These are phyloP conservation scores for Drosophila parthenogenetica DNA, from an alignment of 2,888 invertebrate genomes.

Conservation along the genomic window DNA sequence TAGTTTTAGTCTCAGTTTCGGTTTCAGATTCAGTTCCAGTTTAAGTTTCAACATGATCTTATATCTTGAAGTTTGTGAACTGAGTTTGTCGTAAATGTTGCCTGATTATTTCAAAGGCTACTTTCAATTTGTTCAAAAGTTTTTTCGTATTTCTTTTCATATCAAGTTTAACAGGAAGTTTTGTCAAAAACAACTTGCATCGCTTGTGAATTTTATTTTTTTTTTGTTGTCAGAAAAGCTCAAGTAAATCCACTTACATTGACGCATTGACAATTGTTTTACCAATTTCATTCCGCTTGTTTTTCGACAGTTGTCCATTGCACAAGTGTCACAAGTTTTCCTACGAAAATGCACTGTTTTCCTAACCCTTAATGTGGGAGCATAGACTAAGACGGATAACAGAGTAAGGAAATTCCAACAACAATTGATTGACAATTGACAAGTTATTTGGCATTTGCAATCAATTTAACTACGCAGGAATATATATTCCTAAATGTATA, in stretches of 20 bases:
- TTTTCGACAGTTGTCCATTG: slow-evolving; percentile 56
- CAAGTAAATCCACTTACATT: slow-evolving; percentile 68
- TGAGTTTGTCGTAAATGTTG: slow-evolving; percentile 24
- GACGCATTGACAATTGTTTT: slow-evolving; percentile 79
- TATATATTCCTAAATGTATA: no score
- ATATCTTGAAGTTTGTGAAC: slow-evolving; percentile 10
- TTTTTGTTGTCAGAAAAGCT: slow-evolving; percentile 29
- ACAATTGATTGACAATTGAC: no score
- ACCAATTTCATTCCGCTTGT: slow-evolving; percentile 65
- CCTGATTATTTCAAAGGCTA: slow-evolving; percentile 44
- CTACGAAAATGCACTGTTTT: slow-evolving; percentile 13
- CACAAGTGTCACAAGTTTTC: slow-evolving; percentile 39
- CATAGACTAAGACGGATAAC: background rate
- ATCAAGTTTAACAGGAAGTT: slow-evolving; percentile 22
- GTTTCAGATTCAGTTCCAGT: slow-evolving; percentile 52
- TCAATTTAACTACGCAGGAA: no score
- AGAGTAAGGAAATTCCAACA: no score
- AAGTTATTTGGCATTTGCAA: no score
- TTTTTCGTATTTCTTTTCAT: slow-evolving; percentile 4
- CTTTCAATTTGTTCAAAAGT: slow-evolving; percentile 11
- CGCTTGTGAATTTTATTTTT: slow-evolving; percentile 27
- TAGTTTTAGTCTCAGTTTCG: slow-evolving; percentile 6
- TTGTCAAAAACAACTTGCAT: slow-evolving; percentile 36
- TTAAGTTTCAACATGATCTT: slow-evolving; percentile 2
- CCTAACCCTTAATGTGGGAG: slow-evolving; percentile 1